These are phyloP conservation scores for Drosophila cognata DNA, from an alignment of 2,888 invertebrate genomes.

Conservation along the genomic window DNA sequence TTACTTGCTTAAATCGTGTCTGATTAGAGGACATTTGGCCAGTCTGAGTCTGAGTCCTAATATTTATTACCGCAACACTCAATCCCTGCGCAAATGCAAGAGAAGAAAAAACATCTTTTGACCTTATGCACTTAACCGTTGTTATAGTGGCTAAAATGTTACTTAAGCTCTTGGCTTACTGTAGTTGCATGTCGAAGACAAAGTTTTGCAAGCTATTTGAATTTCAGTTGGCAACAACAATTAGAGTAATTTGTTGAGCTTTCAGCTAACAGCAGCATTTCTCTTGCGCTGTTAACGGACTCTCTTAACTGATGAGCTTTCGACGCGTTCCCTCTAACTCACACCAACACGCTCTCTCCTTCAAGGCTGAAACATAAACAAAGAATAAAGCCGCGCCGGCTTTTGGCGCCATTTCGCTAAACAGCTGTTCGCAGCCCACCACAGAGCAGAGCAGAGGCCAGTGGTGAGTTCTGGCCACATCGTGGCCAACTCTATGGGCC, in stretches of 20 bases:
- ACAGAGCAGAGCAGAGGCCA: constrained; percentile 14
- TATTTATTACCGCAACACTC: not conserved
- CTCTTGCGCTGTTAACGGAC: constrained; percentile 62
- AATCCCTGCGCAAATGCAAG: not conserved
- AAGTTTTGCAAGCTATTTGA: constrained; percentile 14
- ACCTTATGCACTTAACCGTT: not conserved
- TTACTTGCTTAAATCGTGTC: not conserved
- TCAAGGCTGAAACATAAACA: constrained; percentile 51
- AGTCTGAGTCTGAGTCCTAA: not conserved
- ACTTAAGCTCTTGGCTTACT: not conserved
- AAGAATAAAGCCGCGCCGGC: constrained; percentile 36
- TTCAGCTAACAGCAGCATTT: constrained; percentile 40
- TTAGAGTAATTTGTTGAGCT: constrained; percentile 46
- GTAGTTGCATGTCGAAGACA: not conserved
- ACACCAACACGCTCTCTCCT: not conserved
- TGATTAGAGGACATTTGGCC: not conserved
- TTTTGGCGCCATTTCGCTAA: constrained; percentile 55
- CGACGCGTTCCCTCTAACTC: not conserved
- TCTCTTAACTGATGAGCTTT: constrained; percentile 54
- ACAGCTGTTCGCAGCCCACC: constrained; percentile 59
- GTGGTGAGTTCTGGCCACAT: constrained; percentile 55
- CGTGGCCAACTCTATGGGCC: constrained; percentile 33
- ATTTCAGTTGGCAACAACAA: constrained; percentile 27
- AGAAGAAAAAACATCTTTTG: not conserved
- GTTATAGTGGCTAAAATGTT: not conserved